Base-by-base conservation (phyloP, 1,140 invertebrate species). In the Penaeus indicus region DNA sequence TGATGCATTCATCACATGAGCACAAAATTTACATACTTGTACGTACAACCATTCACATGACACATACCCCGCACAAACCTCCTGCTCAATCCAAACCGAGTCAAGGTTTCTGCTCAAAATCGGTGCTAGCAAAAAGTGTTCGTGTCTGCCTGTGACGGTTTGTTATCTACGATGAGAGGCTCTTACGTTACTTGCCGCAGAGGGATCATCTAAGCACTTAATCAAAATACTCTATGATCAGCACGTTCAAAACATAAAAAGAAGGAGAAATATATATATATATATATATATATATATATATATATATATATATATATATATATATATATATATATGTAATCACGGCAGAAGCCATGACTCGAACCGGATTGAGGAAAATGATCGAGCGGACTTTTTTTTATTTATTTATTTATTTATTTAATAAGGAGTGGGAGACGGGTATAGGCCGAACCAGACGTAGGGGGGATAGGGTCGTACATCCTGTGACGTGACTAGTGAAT, bases 1-100 rank as follows among this genome's bases (percentile, higher is more conserved):
- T 80, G 78, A 80, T 80, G 78, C 78, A 80, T 80, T 80, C 78
- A n/a, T 61, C 78, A 80, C 78, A 60, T 80, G 78, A 80, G 78
- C 78, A 80, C 78, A 80, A 25, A 80, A 80, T 61, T 80, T 60
- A 80, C 78, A 61, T 47, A 80, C 78, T 80, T 80, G 78, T 60
- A 80, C 78, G 38, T 80, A 80, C 78, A 80, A 80, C 47, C 78
- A 80, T 80, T 38, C 78, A 80, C 78, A 80, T 80, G 47, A 80
- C 78, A 80, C 47, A 60, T 13, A 80, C 47, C 18, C 78, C 42
- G 47, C 38, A n/a, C 72, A n/a, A 11, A 80, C 78, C 38, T 60
- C 47, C 18, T 60, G 3, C 78, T 42, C 27, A 60, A 54, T 54
- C 54, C 54, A 16, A 8, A 8, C 16, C 16, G 54, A 54, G 54